Conservation (phyloP, 2,888 invertebrate genomes). For the Megamerina dolium region DNA sequence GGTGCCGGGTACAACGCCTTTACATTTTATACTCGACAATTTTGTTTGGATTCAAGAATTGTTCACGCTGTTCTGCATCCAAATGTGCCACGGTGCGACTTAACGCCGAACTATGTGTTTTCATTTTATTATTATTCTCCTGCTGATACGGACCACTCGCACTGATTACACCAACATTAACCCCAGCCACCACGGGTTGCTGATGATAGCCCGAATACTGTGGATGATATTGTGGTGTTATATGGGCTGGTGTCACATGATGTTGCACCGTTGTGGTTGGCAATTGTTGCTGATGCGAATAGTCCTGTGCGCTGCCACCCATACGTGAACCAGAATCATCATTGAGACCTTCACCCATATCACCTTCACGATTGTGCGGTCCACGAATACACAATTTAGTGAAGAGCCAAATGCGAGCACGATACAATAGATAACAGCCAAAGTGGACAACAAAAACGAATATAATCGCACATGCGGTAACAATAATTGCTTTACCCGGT, state of each 20-base stretch:
- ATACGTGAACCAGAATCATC: conserved; percentile 45
- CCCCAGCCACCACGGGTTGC: conserved; percentile 42
- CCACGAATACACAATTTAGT: conserved; percentile 48
- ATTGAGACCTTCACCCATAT: conserved; percentile 46
- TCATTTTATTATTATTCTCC: conserved; percentile 19
- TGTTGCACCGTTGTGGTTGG: conserved; percentile 23
- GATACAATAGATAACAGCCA: conserved; percentile 54
- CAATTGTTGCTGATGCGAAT: conserved; percentile 43
- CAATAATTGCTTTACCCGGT: conserved; percentile 55
- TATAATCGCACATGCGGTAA: conserved; percentile 56
- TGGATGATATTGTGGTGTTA: conserved; percentile 38
- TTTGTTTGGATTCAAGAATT: conserved; percentile 49
- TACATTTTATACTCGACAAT: conserved; percentile 50
- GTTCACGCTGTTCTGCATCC: conserved; percentile 48
- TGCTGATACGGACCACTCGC: conserved; percentile 40
- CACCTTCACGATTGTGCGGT: conserved; percentile 45
- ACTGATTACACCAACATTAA: conserved; percentile 44
- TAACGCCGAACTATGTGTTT: conserved; percentile 29
- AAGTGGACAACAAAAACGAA: conserved; percentile 59
- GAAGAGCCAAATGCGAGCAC: conserved; percentile 50
- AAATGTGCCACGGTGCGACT: conserved; percentile 47
- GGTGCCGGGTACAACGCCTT: conserved; percentile 48
- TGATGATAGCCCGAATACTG: conserved; percentile 43
- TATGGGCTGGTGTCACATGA: conserved; percentile 14
- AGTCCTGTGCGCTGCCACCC: conserved; percentile 41